These are phyloP conservation scores for Amiota communis DNA, from an alignment of 2,888 invertebrate genomes.

Conservation along the genomic window DNA sequence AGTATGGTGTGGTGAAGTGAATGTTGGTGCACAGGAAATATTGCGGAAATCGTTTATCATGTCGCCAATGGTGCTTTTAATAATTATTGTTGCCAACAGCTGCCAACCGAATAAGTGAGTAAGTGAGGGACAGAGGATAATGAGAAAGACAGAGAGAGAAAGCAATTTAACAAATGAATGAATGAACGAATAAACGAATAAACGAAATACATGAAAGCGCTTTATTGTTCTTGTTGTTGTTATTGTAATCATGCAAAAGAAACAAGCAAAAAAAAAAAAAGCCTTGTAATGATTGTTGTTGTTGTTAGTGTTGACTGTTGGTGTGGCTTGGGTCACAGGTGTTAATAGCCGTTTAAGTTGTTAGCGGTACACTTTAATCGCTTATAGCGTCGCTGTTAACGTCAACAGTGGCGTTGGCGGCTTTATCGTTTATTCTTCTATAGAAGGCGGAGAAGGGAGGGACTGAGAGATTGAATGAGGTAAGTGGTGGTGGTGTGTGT, in stretches of 20 bases:
- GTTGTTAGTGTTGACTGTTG: constrained; percentile 5
- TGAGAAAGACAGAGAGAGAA: neutral
- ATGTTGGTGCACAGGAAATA: constrained; percentile 51
- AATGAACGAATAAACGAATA: neutral
- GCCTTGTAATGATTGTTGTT: constrained; percentile 15
- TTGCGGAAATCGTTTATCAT: constrained; percentile 68
- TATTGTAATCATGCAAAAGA: neutral
- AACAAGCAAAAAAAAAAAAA: neutral
- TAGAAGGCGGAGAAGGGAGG: too few species aligned
- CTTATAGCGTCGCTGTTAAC: neutral
- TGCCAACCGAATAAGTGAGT: neutral
- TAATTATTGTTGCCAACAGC: constrained; percentile 31
- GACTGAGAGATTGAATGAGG: too few species aligned
- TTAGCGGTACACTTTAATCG: constrained; percentile 12
- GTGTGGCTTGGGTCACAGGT: constrained; percentile 22
- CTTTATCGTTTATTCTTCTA: too few species aligned
- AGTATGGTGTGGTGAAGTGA: constrained; percentile 46
- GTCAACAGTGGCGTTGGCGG: too few species aligned
- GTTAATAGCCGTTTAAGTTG: constrained; percentile 27
- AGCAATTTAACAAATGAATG: neutral
- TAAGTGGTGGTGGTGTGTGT: too few species aligned
- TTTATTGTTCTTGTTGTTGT: constrained; percentile 8
- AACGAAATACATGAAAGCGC: neutral
- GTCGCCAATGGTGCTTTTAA: constrained; percentile 66
- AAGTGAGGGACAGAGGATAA: too few species aligned